Percentiles rank a stretch among this genome's conserved stretches.
Conservation (phyloP, 2,888 invertebrate genomes). For the Torymus aiolomorphi region DNA sequence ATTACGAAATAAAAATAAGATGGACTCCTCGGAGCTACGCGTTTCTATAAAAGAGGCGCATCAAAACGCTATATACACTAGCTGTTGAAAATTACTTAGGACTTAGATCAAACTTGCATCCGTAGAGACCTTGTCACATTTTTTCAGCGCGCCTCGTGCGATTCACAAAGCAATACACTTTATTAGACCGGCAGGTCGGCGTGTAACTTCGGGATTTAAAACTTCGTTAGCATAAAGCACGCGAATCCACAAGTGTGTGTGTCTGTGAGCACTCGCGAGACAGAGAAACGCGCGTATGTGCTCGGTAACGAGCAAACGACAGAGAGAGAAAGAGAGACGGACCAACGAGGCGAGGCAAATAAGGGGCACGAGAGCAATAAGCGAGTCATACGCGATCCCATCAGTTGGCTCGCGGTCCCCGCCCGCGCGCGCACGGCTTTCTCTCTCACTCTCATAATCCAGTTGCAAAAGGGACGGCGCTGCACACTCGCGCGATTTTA, state of each 20-base stretch:
- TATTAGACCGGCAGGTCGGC: too few relatives aligned
- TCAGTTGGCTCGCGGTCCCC: constrained; percentile 37
- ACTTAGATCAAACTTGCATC: constrained; percentile 6
- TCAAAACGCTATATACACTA: too few relatives aligned
- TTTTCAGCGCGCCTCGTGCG: constrained; percentile 4
- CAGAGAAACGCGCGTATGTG: background rate
- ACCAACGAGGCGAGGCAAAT: constrained; percentile 30
- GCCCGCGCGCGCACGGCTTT: too few relatives aligned
- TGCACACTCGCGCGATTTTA: constrained; percentile 21
- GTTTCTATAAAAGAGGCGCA: too few relatives aligned
- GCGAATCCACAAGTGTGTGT: constrained; percentile 32
- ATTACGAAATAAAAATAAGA: too few relatives aligned
- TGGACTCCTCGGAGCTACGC: too few relatives aligned
- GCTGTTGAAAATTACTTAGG: background rate
- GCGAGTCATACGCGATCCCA: constrained; percentile 59
- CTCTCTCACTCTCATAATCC: too few relatives aligned
- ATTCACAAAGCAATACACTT: too few relatives aligned
- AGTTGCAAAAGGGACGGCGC: constrained; percentile 1
- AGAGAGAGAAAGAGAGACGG: background rate
- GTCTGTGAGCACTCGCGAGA: background rate
- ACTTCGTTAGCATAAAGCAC: constrained; percentile 19
- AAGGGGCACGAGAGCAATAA: constrained; percentile 56
- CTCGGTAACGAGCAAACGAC: constrained; percentile 26
- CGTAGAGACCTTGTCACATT: background rate
- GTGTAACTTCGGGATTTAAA: constrained; percentile 31